Evolutionary conservation across 2,888 invertebrate genomes (phyloP).

Genomic region (Melieria crassipennis): DNA sequence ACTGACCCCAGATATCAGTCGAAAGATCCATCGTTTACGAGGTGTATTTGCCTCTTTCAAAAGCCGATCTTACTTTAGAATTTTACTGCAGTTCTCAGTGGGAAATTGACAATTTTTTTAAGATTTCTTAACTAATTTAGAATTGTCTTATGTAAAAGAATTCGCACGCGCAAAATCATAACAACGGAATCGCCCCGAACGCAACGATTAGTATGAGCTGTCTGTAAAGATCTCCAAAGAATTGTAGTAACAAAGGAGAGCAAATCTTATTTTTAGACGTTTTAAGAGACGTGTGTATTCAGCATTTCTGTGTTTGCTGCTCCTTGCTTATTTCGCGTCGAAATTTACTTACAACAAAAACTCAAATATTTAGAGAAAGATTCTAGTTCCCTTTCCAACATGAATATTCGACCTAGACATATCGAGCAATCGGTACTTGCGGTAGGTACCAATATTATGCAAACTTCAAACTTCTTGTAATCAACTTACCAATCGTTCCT

Average conservation of each 20-base stretch:
- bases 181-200: slow-evolving; percentile 39
- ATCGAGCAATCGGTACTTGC: too few relatives aligned
- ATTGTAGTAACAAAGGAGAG: slow-evolving; percentile 45
- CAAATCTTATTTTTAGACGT: slow-evolving; percentile 45
- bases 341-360: too few relatives aligned
- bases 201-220: slow-evolving; percentile 42
- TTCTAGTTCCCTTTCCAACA: too few relatives aligned
- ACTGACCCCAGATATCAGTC: slow-evolving; percentile 88
- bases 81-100: slow-evolving; percentile 5
- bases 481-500: slow-evolving; percentile 61
- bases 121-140: slow-evolving; percentile 2
- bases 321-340: too few relatives aligned
- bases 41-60: slow-evolving; percentile 16
- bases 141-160: slow-evolving; percentile 37
- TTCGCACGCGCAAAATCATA: slow-evolving; percentile 19
- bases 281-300: slow-evolving; percentile 25
- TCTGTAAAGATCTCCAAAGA: slow-evolving; percentile 51
- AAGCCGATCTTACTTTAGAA: slow-evolving; percentile 6
- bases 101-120: background rate
- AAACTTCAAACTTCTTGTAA: background rate
- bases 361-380: too few relatives aligned
- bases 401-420: too few relatives aligned
- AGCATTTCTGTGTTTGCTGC: too few relatives aligned
- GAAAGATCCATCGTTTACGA: slow-evolving; percentile 72
- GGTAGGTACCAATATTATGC: too few relatives aligned